phyloP scores from a whole-genome alignment of 2,888 invertebrate genomes.

The Athrips mouffetella region DNA sequence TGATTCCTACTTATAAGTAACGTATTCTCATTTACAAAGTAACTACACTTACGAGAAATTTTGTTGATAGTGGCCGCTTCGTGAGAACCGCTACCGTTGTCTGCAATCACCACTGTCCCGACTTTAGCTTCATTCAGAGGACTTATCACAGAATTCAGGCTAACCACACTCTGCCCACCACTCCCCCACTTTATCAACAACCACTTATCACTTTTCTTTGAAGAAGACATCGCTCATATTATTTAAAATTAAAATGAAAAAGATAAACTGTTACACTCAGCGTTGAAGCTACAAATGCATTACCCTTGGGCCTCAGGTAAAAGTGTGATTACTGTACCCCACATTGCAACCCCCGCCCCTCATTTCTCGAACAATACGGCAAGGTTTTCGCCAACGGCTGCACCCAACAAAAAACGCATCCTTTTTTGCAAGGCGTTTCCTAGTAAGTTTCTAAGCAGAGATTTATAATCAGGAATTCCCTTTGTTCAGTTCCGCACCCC shows the following conservation, averaged over 20 bases:
- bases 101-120: conserved; percentile 36
- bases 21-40: not conserved
- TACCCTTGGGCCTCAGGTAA: conserved; percentile 56
- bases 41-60: conserved; percentile 41
- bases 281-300: conserved; percentile 19
- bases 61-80: conserved; percentile 38
- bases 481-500: conserved; percentile 27
- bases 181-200: conserved; percentile 52
- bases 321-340: conserved; percentile 66
- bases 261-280: not conserved
- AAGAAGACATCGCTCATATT: conserved; percentile 28
- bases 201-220: conserved; percentile 48
- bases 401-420: conserved; percentile 56
- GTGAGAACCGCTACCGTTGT: conserved; percentile 31
- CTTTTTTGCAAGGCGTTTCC: conserved; percentile 65
- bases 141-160: conserved; percentile 34
- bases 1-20: not conserved
- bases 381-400: conserved; percentile 60
- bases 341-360: conserved; percentile 55
- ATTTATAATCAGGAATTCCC: conserved; percentile 25
- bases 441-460: conserved; percentile 54
- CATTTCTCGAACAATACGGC: conserved; percentile 52
- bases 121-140: conserved; percentile 31
- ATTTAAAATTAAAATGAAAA: conserved; percentile 6
- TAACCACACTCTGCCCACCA: conserved; percentile 39